Evolutionary conservation across 2,888 invertebrate species (phyloP), one percentile per base, ranked within the genome.

Genomic region (Anaspis maculata): DNA sequence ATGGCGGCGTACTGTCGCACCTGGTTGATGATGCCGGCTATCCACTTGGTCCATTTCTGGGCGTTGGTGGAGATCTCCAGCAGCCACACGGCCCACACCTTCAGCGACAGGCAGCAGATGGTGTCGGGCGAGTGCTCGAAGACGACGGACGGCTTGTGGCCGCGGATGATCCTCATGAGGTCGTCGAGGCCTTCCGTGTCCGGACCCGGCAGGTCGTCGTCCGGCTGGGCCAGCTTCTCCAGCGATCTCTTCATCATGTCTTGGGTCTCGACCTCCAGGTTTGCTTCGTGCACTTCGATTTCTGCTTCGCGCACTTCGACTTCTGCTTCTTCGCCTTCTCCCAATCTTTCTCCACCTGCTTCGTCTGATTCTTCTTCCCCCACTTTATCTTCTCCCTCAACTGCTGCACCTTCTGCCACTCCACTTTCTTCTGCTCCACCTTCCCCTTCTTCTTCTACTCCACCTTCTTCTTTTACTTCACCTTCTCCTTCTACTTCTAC

Each of bases 71-170:
- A 57, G 27, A 63, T 58, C 43, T 62, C 59, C 13, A 59, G 32
- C 10, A 62, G 33, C 62, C 62, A 63, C 1, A 53, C 55, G 1
- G 62, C 59, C 61, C 60, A 63, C 3, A 57, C 55, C 43, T 62
- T 62, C 15, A 63, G 40, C 1, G 61, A 58, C 21, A 62, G 44
- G 34, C 62, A 62, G 30, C 63, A 63, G 9, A 62, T 54, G 1
- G 52, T 54, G 32, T 54, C 53, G 1, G 61, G 57, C 1, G 50
- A 41, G 38, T 63, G 63, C 38, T 61, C 59, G 19, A 49, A 45
- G 1, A 52, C 44, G 14, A 44, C 44, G 0, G 51, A 42, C 6
- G 59, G 59, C 38, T 52, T 54, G 41, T 58, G 59, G 3, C 51
- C 53, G 16, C 46, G 48, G 26, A 58, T 56, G 9, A 50, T 19